Base-by-base conservation (phyloP, 1,140 invertebrate species). In the Chionoecetes opilio region DNA sequence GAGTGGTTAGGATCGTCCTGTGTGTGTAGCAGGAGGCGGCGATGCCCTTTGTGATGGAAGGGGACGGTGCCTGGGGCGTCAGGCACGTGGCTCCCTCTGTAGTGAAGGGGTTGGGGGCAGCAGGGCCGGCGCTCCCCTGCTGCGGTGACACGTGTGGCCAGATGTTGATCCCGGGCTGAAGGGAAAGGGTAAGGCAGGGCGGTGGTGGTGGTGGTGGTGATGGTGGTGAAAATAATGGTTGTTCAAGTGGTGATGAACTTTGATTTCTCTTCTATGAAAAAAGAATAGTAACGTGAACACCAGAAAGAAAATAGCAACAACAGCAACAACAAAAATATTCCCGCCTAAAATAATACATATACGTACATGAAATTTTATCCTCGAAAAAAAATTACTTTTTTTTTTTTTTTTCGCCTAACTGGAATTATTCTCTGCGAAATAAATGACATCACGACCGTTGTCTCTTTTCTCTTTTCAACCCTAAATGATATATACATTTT, bases 341-440 rank as follows among this genome's bases (percentile, higher is more conserved):
- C 63, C 6, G 63, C 63, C 63, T 75, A 75, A 75, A 75, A 75
- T 75, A 75, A 75, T 75, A 75, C n/a, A n/a, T n/a, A n/a, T n/a
- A n/a, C n/a, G n/a, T 75, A 75, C 63, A 75, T n/a, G 63, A 26
- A n/a, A 75, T 75, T 75, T 75, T 75, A 75, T 75, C 63, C 63
- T 75, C 63, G n/a, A 75, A 17, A 26, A 75, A n/a, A n/a, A n/a
- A n/a, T n/a, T n/a, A n/a, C n/a, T n/a, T n/a, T n/a, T n/a, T n/a
- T n/a, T n/a, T n/a, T n/a, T 21, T 21, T 75, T 75, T 75, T 75
- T 75, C n/a, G 21, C n/a, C 63, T 75, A 75, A 75, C 63, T 75
- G 63, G 63, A 75, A 75, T 75, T 75, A 75, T 75, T 75, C 63
- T 75, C 63, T 75, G 63, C 63, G 63, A 75, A 75, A 75, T 75